A percentile compares a stretch with the other conserved stretches of the same genome.
These are phyloP conservation scores for Argyrosomus japonicus DNA, from an alignment of 2,113 vertebrate species.

Conservation along the genomic window DNA sequence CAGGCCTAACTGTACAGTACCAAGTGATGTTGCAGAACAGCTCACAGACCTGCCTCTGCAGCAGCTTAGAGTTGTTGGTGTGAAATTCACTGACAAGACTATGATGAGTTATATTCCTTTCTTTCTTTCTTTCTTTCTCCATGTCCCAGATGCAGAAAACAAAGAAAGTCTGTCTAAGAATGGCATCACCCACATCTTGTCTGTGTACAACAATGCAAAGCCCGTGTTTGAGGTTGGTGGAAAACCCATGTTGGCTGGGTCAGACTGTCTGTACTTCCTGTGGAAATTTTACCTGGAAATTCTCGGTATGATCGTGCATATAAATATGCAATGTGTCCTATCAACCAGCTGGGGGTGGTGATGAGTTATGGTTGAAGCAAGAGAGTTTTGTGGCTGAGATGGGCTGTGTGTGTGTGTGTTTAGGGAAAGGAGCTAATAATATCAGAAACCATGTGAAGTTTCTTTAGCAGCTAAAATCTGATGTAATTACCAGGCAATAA, in stretches of 20 bases:
- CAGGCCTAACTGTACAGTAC: neutral
- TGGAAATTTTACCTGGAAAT: slow-evolving; percentile 9
- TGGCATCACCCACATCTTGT: slow-evolving; percentile 90
- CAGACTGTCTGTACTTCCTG: slow-evolving; percentile 27
- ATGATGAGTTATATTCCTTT: neutral
- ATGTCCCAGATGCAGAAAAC: slow-evolving; percentile 88
- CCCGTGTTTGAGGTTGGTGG: slow-evolving; percentile 86
- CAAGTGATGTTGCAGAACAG: slow-evolving; percentile 3
- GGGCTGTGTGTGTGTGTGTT: neutral
- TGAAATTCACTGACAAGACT: neutral
- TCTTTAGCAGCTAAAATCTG: neutral
- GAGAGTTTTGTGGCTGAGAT: neutral
- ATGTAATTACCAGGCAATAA: neutral
- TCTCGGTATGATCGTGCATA: neutral
- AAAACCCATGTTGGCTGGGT: slow-evolving; percentile 5
- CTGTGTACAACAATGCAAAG: slow-evolving; percentile 87
- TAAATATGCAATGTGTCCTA: slow-evolving; percentile 44
- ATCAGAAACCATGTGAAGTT: neutral
- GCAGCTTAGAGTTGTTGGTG: neutral
- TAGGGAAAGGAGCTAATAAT: neutral
- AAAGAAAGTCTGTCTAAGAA: slow-evolving; percentile 83
- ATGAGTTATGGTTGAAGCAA: slow-evolving; percentile 40
- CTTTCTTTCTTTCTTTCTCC: neutral
- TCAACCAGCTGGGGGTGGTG: slow-evolving; percentile 76
- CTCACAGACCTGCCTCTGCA: slow-evolving; percentile 3